A percentile compares a stretch with the other conserved stretches of the same genome.
These are phyloP conservation scores for Aythya baeri DNA, from an alignment of 2,113 vertebrate species.

Conservation along the genomic window DNA sequence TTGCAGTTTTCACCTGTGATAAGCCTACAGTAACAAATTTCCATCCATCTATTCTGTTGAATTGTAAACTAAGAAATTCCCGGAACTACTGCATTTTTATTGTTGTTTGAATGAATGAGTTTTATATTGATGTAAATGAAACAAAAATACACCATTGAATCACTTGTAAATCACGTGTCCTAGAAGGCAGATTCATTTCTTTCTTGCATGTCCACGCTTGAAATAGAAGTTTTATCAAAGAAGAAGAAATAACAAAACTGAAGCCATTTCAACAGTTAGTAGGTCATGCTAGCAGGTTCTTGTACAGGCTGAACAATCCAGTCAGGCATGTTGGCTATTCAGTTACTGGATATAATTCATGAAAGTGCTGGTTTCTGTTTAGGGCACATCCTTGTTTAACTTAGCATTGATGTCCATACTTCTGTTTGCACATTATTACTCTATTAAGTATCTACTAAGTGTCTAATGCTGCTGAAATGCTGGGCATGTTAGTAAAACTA, in stretches of 20 bases:
- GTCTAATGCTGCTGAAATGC: not conserved
- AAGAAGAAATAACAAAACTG: not conserved
- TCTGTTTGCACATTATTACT: accelerated
- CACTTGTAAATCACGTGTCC: not conserved
- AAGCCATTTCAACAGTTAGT: not conserved
- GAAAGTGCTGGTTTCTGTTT: not conserved
- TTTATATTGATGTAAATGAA: not conserved
- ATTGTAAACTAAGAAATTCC: not conserved
- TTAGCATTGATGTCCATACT: not conserved
- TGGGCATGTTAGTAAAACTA: not conserved
- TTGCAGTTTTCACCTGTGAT: not conserved
- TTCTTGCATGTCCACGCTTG: not conserved
- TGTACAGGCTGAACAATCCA: not conserved
- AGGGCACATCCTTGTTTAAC: not conserved
- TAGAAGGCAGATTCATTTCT: not conserved
- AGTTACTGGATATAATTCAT: not conserved
- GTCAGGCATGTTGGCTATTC: too few relatives aligned
- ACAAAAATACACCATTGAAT: not conserved
- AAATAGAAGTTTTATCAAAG: not conserved
- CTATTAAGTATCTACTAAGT: not conserved
- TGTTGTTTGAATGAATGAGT: not conserved
- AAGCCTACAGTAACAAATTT: not conserved
- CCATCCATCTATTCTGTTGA: not conserved
- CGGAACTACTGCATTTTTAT: not conserved
- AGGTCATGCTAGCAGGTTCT: not conserved